Conservation (phyloP, 2,797 vertebrate genomes). For the Lacerta bilineata region DNA sequence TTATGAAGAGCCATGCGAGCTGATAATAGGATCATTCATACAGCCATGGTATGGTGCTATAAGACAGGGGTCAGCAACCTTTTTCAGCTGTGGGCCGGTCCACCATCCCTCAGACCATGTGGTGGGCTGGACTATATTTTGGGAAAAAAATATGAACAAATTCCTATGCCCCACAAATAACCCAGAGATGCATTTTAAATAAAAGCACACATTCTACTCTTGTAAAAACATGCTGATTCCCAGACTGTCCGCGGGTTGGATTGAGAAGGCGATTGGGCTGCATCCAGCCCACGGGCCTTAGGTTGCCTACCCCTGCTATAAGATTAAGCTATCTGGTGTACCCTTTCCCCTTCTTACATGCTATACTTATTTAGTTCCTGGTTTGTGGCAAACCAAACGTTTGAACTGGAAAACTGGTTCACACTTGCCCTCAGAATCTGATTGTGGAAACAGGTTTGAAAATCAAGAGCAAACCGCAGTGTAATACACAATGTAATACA, state of each 20-base stretch:
- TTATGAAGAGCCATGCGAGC: neutral
- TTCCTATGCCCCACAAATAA: no score
- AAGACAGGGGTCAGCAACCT: no score
- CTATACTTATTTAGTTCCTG: neutral
- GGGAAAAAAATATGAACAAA: no score
- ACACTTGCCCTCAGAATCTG: neutral
- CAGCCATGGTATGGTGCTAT: neutral
- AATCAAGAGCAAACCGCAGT: neutral
- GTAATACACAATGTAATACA: neutral
- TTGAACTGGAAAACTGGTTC: neutral
- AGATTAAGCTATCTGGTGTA: neutral
- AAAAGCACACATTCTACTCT: no score
- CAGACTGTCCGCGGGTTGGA: no score
- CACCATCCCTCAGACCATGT: no score
- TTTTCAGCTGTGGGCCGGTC: no score
- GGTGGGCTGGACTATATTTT: no score
- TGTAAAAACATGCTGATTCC: no score
- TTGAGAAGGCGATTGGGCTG: no score
- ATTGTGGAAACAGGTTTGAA: neutral
- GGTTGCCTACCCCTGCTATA: neutral
- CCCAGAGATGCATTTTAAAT: no score
- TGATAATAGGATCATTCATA: neutral
- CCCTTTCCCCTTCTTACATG: neutral
- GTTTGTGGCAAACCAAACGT: neutral
- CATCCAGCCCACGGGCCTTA: no score